phyloP scores from a whole-genome alignment of 2,888 invertebrate species.

The Panopea generosa region DNA sequence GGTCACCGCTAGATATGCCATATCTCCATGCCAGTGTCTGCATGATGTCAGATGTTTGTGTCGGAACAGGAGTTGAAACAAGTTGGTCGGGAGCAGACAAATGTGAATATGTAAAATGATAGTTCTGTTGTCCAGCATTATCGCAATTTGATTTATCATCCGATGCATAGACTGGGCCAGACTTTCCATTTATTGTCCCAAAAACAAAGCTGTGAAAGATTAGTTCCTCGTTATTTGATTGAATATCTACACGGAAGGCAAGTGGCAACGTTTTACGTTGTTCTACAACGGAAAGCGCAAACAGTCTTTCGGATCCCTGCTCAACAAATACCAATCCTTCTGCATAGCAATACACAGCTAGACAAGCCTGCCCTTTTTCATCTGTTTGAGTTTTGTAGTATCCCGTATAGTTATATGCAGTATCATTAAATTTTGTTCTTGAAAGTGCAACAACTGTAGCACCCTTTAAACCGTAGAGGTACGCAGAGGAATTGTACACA shows the following conservation, averaged over 20 bases:
- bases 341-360: constrained; percentile 22
- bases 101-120: constrained; percentile 34
- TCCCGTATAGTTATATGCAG: constrained; percentile 4
- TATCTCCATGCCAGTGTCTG: constrained; percentile 10
- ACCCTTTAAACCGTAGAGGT: background rate
- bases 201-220: constrained; percentile 20
- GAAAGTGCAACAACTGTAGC: constrained; percentile 27
- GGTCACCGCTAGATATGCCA: constrained; percentile 7
- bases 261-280: constrained; percentile 22
- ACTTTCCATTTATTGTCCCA: constrained; percentile 16
- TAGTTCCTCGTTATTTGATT: constrained; percentile 16
- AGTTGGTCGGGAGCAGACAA: constrained; percentile 31
- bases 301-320: constrained; percentile 23
- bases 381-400: constrained; percentile 17
- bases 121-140: constrained; percentile 4
- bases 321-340: constrained; percentile 31
- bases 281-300: constrained; percentile 2
- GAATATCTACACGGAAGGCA: constrained; percentile 14
- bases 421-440: background rate
- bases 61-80: constrained; percentile 24
- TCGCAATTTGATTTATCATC: constrained; percentile 13
- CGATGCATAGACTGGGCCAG: constrained; percentile 26
- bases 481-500: constrained; percentile 34
- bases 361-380: constrained; percentile 24
- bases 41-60: no score